A percentile compares a stretch with the other conserved stretches of the same genome.
These are phyloP conservation scores for Fulmarus glacialis DNA, from an alignment of 2,113 vertebrate species.

Conservation along the genomic window DNA sequence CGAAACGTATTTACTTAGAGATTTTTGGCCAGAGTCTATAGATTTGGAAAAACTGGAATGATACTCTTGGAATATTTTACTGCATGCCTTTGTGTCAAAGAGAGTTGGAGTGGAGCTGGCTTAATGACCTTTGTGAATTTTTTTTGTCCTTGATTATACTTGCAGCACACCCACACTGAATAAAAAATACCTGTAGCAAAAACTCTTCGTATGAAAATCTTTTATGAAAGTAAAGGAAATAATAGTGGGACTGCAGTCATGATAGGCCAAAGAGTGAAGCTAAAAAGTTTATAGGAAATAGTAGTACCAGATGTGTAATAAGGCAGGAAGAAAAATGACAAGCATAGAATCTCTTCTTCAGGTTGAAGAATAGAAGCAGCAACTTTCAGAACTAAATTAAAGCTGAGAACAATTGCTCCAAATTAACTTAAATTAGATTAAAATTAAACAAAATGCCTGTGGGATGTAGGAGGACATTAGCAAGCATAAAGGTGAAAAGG, in stretches of 20 bases:
- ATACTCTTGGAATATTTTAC: conserved; percentile 35
- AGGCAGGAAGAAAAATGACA: neutral
- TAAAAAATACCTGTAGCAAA: neutral
- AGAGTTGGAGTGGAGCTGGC: neutral
- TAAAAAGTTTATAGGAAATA: neutral
- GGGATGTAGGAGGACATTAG: neutral
- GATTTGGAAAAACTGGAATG: conserved; percentile 28
- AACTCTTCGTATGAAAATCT: neutral
- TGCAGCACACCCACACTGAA: neutral
- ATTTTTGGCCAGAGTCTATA: conserved; percentile 21
- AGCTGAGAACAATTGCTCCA: neutral
- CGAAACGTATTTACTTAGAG: neutral
- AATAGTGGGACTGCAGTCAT: neutral
- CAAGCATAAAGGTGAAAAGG: neutral
- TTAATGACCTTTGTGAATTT: neutral
- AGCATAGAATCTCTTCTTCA: neutral
- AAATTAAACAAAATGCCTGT: neutral
- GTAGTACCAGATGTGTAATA: neutral
- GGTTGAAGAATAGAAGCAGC: neutral
- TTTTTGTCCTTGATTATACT: neutral
- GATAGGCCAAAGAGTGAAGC: neutral
- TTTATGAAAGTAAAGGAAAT: neutral
- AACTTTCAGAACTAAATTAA: neutral
- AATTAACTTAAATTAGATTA: neutral
- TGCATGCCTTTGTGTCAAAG: conserved; percentile 20